Conservation (phyloP, 1,140 invertebrate species). For the Diploscapter pachys region DNA sequence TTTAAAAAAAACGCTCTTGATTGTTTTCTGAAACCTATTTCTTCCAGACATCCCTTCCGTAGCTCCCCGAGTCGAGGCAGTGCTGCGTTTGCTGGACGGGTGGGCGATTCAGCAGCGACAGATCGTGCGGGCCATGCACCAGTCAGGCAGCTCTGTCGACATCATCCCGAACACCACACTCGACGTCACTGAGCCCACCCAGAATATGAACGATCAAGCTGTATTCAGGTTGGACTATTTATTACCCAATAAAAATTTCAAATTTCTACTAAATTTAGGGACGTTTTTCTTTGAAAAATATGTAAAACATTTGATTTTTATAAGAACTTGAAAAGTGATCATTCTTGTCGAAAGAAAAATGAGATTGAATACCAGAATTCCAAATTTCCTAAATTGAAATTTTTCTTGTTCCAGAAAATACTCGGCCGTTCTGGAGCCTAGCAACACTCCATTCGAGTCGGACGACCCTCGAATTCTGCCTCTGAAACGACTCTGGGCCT, state of each 20-base stretch:
- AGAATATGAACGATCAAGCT: too few species aligned
- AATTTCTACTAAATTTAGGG: neutral
- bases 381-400: neutral
- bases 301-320: too few species aligned
- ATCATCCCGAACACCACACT: slow-evolving; percentile 78
- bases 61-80: slow-evolving; percentile 85
- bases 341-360: slow-evolving; percentile 2
- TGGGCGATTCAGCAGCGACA: slow-evolving; percentile 81
- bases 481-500: slow-evolving; percentile 81
- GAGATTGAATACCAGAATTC: neutral
- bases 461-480: slow-evolving; percentile 52
- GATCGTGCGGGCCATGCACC: slow-evolving; percentile 65
- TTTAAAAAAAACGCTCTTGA: neutral
- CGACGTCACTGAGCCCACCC: slow-evolving; percentile 66
- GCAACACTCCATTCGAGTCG: slow-evolving; percentile 89
- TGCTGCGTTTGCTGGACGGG: slow-evolving; percentile 76
- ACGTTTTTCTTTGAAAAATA: too few species aligned
- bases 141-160: slow-evolving; percentile 65
- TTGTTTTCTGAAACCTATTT: neutral
- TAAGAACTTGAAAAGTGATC: too few species aligned
- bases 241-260: slow-evolving; percentile 5
- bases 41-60: slow-evolving; percentile 61
- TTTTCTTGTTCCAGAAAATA: slow-evolving; percentile 72
- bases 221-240: too few species aligned
- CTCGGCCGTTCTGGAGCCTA: slow-evolving; percentile 79